Evolutionary conservation across 2,888 invertebrate species (phyloP).

Genomic region (Platycheirus albimanus): DNA sequence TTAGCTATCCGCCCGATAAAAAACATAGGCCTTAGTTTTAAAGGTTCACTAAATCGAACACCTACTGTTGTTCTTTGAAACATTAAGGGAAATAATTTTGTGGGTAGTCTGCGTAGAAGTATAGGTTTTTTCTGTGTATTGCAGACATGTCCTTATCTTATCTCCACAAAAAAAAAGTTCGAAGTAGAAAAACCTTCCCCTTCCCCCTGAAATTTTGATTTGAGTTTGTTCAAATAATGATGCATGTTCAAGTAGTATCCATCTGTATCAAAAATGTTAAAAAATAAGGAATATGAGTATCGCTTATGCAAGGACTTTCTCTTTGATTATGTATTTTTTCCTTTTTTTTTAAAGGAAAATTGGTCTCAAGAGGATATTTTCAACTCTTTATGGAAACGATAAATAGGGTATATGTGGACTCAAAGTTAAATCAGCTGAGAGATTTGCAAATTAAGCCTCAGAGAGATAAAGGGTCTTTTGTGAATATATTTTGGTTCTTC

Average conservation of each 20-base stretch:
- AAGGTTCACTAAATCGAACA: no score
- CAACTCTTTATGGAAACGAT: constrained; percentile 37
- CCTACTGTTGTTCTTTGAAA: no score
- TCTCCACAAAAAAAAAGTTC: no score
- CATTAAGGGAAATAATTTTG: no score
- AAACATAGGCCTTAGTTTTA: no score
- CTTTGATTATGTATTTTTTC: constrained; percentile 6
- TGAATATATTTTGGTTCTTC: neutral
- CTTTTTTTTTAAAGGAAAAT: constrained; percentile 18
- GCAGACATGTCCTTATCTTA: no score
- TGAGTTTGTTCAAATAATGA: constrained; percentile 12
- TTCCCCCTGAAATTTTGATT: no score
- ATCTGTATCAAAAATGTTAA: constrained; percentile 3
- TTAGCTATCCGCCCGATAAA: no score
- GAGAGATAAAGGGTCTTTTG: constrained; percentile 41
- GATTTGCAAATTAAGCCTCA: constrained; percentile 60
- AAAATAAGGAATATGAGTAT: constrained; percentile 1
- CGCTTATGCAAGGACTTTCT: neutral
- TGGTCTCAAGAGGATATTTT: constrained; percentile 46
- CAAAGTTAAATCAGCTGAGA: constrained; percentile 52
- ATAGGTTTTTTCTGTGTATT: no score
- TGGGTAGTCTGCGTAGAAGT: no score
- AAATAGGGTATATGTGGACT: constrained; percentile 2
- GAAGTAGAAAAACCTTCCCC: no score
- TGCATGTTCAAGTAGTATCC: constrained; percentile 9